These are phyloP conservation scores for Trichogramma pretiosum DNA, from an alignment of 1,140 invertebrate species.

Conservation along the genomic window DNA sequence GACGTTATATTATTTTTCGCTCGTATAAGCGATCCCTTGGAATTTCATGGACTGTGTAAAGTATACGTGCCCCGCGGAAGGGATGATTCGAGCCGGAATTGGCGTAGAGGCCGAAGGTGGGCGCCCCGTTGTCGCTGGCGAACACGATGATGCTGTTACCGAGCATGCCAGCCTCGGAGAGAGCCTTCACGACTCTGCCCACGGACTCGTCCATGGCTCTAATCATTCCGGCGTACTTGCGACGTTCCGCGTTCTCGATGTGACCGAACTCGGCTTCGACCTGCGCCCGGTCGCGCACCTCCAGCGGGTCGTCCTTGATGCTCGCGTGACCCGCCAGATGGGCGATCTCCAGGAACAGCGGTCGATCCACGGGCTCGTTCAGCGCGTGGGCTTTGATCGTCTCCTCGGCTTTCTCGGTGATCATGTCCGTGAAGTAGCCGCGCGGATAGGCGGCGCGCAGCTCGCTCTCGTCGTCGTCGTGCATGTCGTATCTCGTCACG, in stretches of 20 bases:
- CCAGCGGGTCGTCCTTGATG: slow-evolving; percentile 31
- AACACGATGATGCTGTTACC: slow-evolving; percentile 65
- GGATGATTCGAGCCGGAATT: slow-evolving; percentile 64
- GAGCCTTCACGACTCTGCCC: slow-evolving; percentile 48
- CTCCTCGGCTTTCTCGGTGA: slow-evolving; percentile 47
- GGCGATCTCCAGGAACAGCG: slow-evolving; percentile 54
- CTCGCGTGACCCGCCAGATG: slow-evolving; percentile 52
- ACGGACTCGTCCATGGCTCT: slow-evolving; percentile 57
- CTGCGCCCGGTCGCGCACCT: slow-evolving; percentile 46
- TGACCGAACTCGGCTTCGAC: slow-evolving; percentile 49
- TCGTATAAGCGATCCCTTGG: background rate
- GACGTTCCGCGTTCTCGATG: slow-evolving; percentile 48
- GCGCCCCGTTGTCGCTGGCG: slow-evolving; percentile 61
- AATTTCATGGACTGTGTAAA: background rate
- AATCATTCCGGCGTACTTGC: slow-evolving; percentile 55
- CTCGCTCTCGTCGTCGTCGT: slow-evolving; percentile 34
- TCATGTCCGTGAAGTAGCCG: slow-evolving; percentile 52
- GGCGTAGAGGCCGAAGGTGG: slow-evolving; percentile 46
- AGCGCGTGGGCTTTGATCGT: slow-evolving; percentile 50
- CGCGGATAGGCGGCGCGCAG: slow-evolving; percentile 33
- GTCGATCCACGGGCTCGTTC: slow-evolving; percentile 30
- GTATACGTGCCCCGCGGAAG: slow-evolving; percentile 49
- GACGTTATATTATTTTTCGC: background rate
- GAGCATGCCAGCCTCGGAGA: slow-evolving; percentile 45
- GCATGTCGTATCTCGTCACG: slow-evolving; percentile 47